These are phyloP conservation scores for Monomorium pharaonis DNA, from an alignment of 1,140 invertebrate genomes.

Conservation along the genomic window DNA sequence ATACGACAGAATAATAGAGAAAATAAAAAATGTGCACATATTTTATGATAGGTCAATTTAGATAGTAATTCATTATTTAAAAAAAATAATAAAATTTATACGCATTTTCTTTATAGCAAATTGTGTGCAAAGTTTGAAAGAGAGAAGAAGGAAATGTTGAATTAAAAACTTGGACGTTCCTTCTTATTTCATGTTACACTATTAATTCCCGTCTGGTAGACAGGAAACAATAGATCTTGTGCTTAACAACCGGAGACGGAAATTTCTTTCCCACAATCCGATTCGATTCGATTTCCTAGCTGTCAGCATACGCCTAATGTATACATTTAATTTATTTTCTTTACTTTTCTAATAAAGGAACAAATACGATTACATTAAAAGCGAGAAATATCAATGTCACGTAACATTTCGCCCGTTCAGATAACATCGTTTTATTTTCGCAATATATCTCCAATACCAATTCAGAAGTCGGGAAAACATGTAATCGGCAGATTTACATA, in stretches of 20 bases:
- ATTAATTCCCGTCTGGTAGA: slow-evolving; percentile 19
- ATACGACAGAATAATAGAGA: background rate
- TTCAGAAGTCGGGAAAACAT: background rate
- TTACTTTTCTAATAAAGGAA: background rate
- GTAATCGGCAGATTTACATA: slow-evolving; percentile 25
- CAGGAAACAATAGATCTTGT: slow-evolving; percentile 46
- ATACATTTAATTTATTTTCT: background rate
- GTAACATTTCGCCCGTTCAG: background rate
- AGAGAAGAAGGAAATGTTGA: background rate
- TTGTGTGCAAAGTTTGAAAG: background rate
- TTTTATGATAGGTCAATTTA: background rate
- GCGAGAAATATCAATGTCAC: background rate
- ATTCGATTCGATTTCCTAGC: slow-evolving; percentile 24
- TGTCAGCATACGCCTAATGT: background rate
- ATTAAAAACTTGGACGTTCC: slow-evolving; percentile 14
- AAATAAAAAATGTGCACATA: background rate
- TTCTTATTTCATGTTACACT: background rate
- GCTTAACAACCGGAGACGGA: slow-evolving; percentile 15
- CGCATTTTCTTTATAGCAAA: background rate
- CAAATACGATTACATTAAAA: background rate
- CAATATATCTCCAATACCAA: background rate
- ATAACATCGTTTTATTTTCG: background rate
- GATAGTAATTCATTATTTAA: background rate
- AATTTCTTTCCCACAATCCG: slow-evolving; percentile 22
- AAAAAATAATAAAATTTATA: background rate